These are phyloP conservation scores for Catocala nupta DNA, from an alignment of 2,888 invertebrate species.

Conservation along the genomic window DNA sequence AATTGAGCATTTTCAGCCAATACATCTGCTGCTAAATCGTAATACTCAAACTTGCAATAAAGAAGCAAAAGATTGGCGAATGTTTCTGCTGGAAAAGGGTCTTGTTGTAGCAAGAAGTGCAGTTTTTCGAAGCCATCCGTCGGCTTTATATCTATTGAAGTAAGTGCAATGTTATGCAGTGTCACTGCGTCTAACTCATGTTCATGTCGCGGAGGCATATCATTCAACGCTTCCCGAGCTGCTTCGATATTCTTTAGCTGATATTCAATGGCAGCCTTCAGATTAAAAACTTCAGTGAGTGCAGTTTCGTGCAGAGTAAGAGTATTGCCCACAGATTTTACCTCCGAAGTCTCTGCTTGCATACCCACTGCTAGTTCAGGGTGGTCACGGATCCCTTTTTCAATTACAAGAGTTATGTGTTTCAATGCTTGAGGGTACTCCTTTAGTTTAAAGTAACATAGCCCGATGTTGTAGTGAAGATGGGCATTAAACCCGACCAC, in stretches of 20 bases:
- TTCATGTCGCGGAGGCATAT: conserved; percentile 97
- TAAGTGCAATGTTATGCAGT: conserved; percentile 97
- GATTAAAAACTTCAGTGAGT: conserved; percentile 98
- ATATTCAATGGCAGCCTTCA: conserved; percentile 99
- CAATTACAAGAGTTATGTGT: conserved; percentile 97
- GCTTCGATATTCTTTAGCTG: conserved; percentile 92
- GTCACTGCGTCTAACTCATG: conserved; percentile 99
- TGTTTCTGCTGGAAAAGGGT: conserved; percentile 98
- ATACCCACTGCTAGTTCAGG: conserved; percentile 99
- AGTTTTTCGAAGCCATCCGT: conserved; percentile 96
- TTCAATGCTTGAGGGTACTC: conserved; percentile 97
- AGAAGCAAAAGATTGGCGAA: conserved; percentile 97
- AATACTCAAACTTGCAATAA: conserved; percentile 99
- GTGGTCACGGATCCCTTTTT: conserved; percentile 97
- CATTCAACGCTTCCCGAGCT: conserved; percentile 94
- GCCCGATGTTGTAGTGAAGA: conserved; percentile 97
- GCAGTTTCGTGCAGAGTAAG: conserved; percentile 97
- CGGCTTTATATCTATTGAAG: conserved; percentile 94
- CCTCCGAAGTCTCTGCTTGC: conserved; percentile 97
- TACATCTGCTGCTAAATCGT: conserved; percentile 98
- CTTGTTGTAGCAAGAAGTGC: conserved; percentile 96
- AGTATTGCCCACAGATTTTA: conserved; percentile 98
- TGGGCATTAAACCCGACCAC: conserved; percentile 96
- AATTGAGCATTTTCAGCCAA: conserved; percentile 98
- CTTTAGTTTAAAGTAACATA: conserved; percentile 97